Evolutionary conservation across 2,888 invertebrate genomes (phyloP).

Genomic region (Amiota mariae): DNA sequence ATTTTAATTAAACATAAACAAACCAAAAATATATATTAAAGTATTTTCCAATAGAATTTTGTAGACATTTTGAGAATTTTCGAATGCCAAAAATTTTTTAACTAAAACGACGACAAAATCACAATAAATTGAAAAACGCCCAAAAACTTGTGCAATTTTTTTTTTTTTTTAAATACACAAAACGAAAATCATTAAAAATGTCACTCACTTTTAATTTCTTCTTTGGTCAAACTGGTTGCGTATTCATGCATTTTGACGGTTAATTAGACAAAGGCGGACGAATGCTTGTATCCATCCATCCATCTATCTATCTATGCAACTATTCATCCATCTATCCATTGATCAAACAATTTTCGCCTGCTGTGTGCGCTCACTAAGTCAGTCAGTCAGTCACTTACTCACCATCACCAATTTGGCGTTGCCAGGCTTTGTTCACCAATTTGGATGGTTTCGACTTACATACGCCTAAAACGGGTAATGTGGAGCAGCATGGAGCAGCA

Average conservation of each 20-base stretch:
- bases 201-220: conserved; percentile 15
- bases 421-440: background rate
- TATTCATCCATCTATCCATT: background rate
- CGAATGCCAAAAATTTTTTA: background rate
- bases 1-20: background rate
- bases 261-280: conserved; percentile 5
- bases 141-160: background rate
- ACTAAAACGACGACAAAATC: background rate
- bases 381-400: no score
- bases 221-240: background rate
- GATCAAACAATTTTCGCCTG: conserved; percentile 10
- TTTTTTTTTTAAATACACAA: background rate
- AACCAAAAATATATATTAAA: background rate
- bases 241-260: conserved; percentile 15
- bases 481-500: background rate
- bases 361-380: background rate
- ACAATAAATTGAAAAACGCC: background rate
- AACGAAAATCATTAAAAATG: conserved; percentile 2
- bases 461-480: conserved; percentile 4
- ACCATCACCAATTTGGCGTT: conserved; percentile 15
- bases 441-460: background rate
- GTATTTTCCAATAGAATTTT: background rate
- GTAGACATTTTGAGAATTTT: conserved; percentile 17
- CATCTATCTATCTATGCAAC: no score
- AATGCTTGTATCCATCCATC: background rate